A percentile compares a stretch with the other conserved stretches of the same genome.
Conservation (phyloP, 2,113 vertebrate species). For the Mellivora capensis region DNA sequence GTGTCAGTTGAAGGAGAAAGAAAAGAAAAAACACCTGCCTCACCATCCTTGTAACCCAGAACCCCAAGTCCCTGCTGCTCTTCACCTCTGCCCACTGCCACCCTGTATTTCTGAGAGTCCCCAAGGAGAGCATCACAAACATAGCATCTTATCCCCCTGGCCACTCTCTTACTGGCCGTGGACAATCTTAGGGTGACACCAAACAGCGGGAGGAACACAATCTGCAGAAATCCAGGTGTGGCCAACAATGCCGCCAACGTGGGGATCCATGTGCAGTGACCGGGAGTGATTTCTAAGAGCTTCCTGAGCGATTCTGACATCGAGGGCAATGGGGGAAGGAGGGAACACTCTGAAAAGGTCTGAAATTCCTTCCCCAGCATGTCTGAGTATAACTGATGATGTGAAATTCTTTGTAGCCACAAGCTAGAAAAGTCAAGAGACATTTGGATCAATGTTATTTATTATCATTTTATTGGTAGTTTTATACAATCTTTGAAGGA, state of each 20-base stretch:
- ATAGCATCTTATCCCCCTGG: not conserved
- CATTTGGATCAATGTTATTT: not conserved
- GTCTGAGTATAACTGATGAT: not conserved
- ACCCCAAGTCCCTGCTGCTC: not conserved
- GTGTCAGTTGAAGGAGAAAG: not conserved
- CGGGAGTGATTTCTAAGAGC: not conserved
- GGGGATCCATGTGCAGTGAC: not conserved
- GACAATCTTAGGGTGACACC: not conserved
- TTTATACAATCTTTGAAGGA: not conserved
- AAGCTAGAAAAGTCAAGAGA: not conserved
- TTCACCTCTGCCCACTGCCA: not conserved
- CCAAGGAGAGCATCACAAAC: not conserved
- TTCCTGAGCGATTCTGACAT: not conserved
- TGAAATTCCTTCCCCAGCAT: not conserved
- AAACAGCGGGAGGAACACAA: not conserved
- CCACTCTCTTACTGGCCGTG: not conserved
- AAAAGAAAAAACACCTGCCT: not conserved
- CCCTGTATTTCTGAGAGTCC: not conserved
- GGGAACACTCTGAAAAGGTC: not conserved
- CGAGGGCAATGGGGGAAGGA: not conserved
- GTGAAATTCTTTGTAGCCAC: not conserved
- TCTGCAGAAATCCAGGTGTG: not conserved
- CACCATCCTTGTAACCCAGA: not conserved
- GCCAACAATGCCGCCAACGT: not conserved
- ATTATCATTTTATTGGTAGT: not conserved